phyloP scores from a whole-genome alignment of 2,888 invertebrate species.

The Crossocerus cetratus region DNA sequence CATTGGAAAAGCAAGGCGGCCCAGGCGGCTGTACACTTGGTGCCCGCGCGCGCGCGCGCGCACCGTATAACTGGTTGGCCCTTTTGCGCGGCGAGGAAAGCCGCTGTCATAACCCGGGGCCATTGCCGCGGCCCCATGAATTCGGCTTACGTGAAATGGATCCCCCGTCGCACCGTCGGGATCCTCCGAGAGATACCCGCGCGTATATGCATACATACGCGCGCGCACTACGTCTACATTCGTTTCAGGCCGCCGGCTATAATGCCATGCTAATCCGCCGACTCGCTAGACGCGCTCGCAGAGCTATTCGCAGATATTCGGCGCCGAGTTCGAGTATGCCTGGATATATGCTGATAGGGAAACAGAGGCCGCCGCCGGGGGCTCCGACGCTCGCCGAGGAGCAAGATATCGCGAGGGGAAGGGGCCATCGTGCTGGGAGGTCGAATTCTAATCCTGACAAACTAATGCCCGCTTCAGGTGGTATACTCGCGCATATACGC shows the following conservation, averaged over 20 bases:
- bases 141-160: constrained; percentile 77
- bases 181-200: not conserved
- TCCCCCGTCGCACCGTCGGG: constrained; percentile 52
- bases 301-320: constrained; percentile 25
- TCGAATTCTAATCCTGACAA: constrained; percentile 2
- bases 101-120: constrained; percentile 61
- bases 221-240: constrained; percentile 22
- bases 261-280: constrained; percentile 75
- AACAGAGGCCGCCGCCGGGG: too few relatives aligned
- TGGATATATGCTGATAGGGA: too few relatives aligned
- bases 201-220: not conserved
- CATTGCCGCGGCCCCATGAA: constrained; percentile 70
- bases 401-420: not conserved
- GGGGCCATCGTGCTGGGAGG: not conserved
- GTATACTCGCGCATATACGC: too few relatives aligned
- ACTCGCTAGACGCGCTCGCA: constrained; percentile 22
- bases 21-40: constrained; percentile 11
- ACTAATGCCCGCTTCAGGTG: not conserved
- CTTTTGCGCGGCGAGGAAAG: constrained; percentile 26
- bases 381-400: too few relatives aligned
- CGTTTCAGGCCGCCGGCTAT: constrained; percentile 47
- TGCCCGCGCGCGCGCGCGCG: constrained; percentile 2
- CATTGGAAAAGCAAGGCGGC: constrained; percentile 34
- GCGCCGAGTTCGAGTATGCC: not conserved
- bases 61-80: constrained; percentile 2